Evolutionary conservation across 2,888 invertebrate genomes (phyloP).

Genomic region (Pseudanteris insignis): DNA sequence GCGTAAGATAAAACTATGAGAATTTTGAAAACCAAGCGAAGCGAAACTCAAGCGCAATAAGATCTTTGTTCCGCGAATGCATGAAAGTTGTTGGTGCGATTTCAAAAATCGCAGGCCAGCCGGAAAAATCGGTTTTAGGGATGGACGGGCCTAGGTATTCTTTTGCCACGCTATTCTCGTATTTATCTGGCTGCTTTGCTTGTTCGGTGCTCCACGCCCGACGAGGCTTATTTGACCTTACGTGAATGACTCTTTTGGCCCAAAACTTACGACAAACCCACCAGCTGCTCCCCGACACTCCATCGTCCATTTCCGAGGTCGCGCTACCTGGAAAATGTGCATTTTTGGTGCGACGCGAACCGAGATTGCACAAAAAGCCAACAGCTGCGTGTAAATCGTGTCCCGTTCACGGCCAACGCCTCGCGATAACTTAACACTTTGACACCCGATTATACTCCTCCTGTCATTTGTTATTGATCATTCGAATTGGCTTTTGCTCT

Average conservation of each 20-base stretch:
- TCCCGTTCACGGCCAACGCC: constrained; percentile 21
- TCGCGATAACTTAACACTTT: background rate
- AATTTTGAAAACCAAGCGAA: constrained; percentile 15
- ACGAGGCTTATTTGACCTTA: constrained; percentile 39
- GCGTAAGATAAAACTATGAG: constrained; percentile 12
- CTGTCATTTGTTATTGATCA: too few relatives aligned
- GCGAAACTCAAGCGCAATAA: constrained; percentile 22
- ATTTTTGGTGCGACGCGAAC: constrained; percentile 38
- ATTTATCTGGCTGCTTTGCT: constrained; percentile 43
- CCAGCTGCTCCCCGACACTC: constrained; percentile 43
- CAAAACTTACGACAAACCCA: constrained; percentile 32
- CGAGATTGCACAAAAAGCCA: constrained; percentile 25
- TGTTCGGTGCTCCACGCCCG: constrained; percentile 33
- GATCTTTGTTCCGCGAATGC: constrained; percentile 34
- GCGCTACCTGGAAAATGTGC: constrained; percentile 46
- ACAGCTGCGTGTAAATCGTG: constrained; percentile 30
- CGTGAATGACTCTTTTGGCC: constrained; percentile 38
- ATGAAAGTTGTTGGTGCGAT: constrained; percentile 10
- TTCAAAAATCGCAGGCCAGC: constrained; percentile 40
- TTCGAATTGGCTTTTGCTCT: too few relatives aligned
- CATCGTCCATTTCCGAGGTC: constrained; percentile 33
- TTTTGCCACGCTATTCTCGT: constrained; percentile 3
- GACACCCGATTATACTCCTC: too few relatives aligned
- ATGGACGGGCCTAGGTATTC: constrained; percentile 20
- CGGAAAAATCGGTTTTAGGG: constrained; percentile 44